Evolutionary conservation across 2,113 vertebrate species (phyloP), one percentile per base, ranked within the genome.

Genomic region (Triplophysa rosa): DNA sequence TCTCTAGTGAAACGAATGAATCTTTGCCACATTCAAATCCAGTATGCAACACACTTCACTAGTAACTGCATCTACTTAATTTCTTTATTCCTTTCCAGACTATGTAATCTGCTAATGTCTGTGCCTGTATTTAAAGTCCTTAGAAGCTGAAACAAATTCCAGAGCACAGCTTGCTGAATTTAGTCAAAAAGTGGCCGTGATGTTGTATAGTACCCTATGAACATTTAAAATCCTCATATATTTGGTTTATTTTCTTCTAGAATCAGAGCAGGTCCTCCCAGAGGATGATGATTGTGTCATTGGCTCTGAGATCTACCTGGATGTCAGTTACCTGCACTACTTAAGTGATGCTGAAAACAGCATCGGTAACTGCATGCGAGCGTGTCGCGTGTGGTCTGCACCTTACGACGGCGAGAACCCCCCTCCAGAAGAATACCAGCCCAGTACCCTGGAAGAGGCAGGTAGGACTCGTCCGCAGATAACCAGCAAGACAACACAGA

Each of bases 271-370:
- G 37, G 74, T 56, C 0, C 73, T 65, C 40, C 68, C 64, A 4
- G 88, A 82, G 0, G 87, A 82, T 58, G 42, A 47, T 0, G 82
- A 78, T 79, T 87, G 87, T 88, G 94, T 95, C 78, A 97, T 96
- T 72, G 95, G 97, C 72, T 94, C 85, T 0, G 95, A 95, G 83
- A 90, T 91, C 64, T 85, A 94, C 82, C 87, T 98, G 89, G 97
- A 99, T 77, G 94, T 97, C 87, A 97, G 95, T 87, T 99, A 99
- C 84, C 92, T 99, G 70, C 95, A 98, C 87, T 99, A 98, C 87
- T 92, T 99, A 72, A 93, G 93, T 19, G 95, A 99, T 71, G 97
- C 97, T 72, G 94, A 94, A 72, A 87, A 90, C 77, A 90, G 90
- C 86, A 97, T 99, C 68, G 89, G 92, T 24, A 86, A 77, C 79